These are phyloP conservation scores for Phyllopteryx taeniolatus DNA, from an alignment of 2,113 vertebrate genomes.

Conservation along the genomic window DNA sequence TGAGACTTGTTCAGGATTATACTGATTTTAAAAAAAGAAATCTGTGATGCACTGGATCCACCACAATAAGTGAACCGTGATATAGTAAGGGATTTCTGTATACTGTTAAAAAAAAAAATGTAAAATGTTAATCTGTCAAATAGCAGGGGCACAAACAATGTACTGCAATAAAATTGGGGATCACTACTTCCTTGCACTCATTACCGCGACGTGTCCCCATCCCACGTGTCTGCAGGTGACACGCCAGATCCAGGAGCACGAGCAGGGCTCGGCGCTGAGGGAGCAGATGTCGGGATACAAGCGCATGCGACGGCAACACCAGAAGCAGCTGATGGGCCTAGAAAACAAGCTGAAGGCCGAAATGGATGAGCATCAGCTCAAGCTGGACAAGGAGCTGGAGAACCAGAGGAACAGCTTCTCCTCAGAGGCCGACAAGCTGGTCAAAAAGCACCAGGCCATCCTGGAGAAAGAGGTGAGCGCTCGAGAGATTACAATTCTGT, in stretches of 20 bases:
- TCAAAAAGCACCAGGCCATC: constrained; percentile 83
- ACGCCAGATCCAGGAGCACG: constrained; percentile 90
- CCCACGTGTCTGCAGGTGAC: constrained; percentile 68
- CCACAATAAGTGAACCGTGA: too few relatives aligned
- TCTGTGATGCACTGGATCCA: too few relatives aligned
- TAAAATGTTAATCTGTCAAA: too few relatives aligned
- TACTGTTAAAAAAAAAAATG: too few relatives aligned
- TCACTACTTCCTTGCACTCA: neutral
- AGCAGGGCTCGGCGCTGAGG: constrained; percentile 86
- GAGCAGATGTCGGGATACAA: constrained; percentile 92
- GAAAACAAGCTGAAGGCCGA: constrained; percentile 86
- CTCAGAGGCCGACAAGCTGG: constrained; percentile 82
- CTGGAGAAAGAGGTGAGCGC: constrained; percentile 83
- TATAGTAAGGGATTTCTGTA: too few relatives aligned
- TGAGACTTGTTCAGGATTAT: too few relatives aligned
- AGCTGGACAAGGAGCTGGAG: constrained; percentile 88
- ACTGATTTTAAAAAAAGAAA: too few relatives aligned
- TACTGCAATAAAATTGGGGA: too few relatives aligned
- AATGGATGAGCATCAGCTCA: constrained; percentile 87
- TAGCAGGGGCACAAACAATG: too few relatives aligned
- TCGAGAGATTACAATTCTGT: too few relatives aligned
- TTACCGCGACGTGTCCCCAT: neutral
- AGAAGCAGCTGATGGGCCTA: constrained; percentile 87
- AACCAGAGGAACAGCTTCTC: constrained; percentile 83
- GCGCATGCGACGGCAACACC: constrained; percentile 89